Evolutionary conservation across 2,113 vertebrate genomes (phyloP), one percentile per base, ranked within the genome.

Genomic region (Speoplatyrhinus poulsoni): DNA sequence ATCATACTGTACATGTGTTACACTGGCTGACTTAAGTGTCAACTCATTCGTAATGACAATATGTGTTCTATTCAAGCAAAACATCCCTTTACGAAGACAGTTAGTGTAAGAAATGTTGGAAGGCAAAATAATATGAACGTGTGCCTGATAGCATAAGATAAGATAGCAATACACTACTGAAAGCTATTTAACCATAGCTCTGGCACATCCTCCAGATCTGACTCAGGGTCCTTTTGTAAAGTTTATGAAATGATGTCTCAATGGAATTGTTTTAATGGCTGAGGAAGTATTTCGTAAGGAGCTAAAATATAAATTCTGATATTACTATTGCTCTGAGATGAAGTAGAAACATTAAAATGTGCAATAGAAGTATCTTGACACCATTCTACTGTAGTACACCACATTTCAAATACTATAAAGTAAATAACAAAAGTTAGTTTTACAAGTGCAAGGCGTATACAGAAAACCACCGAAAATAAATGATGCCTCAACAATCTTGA

Each of bases 251-350:
- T 62, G 80, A 87, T 83, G 73, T 83, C 75, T 68, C 59, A 73
- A 70, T 80, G 80, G 80, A 84, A 88, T 85, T 76, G 73, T 81
- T 88, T 84, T 70, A 88, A 86, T 82, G 70, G 79, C 64, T 67
- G 70, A 77, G 77, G 73, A 67, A 64, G 63, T 75, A 77, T 70
- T 82, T 80, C 73, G 60, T 41, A 73, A 41, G 46, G 19, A 74
- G 73, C 84, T 83, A 78, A 82, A 81, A 84, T 57, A 64, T 8
- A 62, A 49, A 62, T 64, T 84, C 81, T 80, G 62, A 16, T 3
- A 11, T 15, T 53, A 62, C 74, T 73, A 73, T 79, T 71, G 61
- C 76, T 70, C 4, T 9, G 36, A 41, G 4, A 41, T 41, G 36
- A 41, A 54, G 52, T 4, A 12, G 56, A 9, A 13, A n/a, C 36